A percentile compares a stretch with the other conserved stretches of the same genome.
These are phyloP conservation scores for Lytechinus pictus DNA, from an alignment of 35 echinoderm and acorn worm genomes.

Conservation along the genomic window DNA sequence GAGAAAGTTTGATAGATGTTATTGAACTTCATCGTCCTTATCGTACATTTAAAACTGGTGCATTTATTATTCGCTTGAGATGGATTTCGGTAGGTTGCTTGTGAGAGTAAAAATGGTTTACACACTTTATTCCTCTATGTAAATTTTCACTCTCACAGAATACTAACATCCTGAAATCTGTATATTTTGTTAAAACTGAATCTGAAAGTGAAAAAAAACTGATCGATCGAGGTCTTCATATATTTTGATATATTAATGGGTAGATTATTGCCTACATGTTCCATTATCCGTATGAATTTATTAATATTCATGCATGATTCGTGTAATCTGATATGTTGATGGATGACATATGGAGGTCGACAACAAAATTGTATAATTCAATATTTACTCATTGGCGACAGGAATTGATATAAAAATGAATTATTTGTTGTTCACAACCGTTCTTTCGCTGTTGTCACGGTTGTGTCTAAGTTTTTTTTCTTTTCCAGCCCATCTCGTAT, in stretches of 20 bases:
- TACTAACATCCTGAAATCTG: not conserved
- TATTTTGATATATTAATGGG: not conserved
- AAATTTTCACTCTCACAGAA: not conserved
- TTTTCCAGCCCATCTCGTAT: not conserved
- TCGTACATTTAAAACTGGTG: no score
- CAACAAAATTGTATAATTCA: not conserved
- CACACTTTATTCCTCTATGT: no score
- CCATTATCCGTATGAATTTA: not conserved
- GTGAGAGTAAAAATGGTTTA: no score
- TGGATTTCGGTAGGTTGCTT: no score
- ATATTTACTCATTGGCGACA: not conserved
- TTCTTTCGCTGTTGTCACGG: not conserved
- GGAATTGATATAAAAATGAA: not conserved
- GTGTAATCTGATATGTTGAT: not conserved
- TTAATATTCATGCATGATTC: not conserved
- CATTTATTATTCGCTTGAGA: no score
- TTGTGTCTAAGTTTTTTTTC: not conserved
- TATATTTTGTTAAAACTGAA: not conserved
- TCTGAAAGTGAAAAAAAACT: not conserved
- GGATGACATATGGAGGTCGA: not conserved
- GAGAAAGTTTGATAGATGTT: no score
- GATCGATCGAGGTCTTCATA: not conserved
- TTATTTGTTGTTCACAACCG: not conserved
- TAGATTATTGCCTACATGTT: not conserved
- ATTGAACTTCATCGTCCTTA: no score